These are phyloP conservation scores for Papilio polytes DNA, from an alignment of 1,140 invertebrate genomes.

Conservation along the genomic window DNA sequence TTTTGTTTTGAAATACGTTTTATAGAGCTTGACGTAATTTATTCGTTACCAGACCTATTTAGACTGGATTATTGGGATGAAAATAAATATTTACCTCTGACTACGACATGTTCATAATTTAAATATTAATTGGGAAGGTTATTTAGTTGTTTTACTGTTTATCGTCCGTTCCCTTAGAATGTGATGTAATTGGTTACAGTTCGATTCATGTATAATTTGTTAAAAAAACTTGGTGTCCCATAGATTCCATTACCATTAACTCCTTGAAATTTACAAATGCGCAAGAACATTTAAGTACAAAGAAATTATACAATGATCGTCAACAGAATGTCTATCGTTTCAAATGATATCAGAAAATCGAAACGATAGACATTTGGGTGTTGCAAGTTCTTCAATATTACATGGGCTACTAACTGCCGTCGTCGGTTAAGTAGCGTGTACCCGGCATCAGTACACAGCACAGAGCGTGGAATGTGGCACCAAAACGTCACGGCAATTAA, in stretches of 20 bases:
- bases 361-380: conserved; percentile 30
- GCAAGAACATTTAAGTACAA: not conserved
- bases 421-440: conserved; percentile 65
- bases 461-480: conserved; percentile 72
- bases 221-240: no score
- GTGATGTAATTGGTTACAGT: not conserved
- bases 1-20: conserved; percentile 77
- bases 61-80: conserved; percentile 49
- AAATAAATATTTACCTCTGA: conserved; percentile 59
- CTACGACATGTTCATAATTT: not conserved
- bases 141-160: conserved; percentile 4
- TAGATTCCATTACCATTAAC: no score
- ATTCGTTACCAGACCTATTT: conserved; percentile 70
- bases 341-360: not conserved
- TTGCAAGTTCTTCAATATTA: conserved; percentile 21
- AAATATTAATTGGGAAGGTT: conserved; percentile 14
- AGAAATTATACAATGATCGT: not conserved
- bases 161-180: not conserved
- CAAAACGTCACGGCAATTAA: conserved; percentile 83
- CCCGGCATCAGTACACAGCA: conserved; percentile 23
- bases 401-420: conserved; percentile 51
- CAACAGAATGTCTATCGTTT: not conserved
- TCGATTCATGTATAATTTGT: no score
- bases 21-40: conserved; percentile 78
- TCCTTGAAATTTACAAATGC: not conserved